Evolutionary conservation across 92 coral and sea anemone genomes (phyloP).

Genomic region (Scolanthus callimorphus): DNA sequence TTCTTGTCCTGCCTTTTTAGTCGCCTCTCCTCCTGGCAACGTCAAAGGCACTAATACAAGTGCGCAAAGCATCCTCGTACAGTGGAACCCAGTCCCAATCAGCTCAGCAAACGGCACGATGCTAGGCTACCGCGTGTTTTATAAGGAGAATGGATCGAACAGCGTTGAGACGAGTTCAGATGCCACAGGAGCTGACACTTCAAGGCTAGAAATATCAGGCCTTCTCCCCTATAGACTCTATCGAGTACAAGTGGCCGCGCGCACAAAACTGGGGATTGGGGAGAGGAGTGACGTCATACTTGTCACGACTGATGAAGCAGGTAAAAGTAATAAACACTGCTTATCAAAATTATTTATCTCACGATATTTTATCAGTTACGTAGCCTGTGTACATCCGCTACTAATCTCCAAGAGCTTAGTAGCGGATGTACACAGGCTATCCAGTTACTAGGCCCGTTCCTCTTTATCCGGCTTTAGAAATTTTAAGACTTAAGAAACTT

Average conservation of each 20-base stretch:
- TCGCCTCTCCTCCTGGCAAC: conserved; percentile 6
- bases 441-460: too few species aligned
- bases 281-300: conserved; percentile 14
- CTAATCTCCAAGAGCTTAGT: too few species aligned
- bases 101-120: neutral
- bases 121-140: conserved; percentile 6
- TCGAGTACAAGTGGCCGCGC: conserved; percentile 29
- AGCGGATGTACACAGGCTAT: too few species aligned
- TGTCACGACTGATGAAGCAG: conserved; percentile 18
- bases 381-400: too few species aligned
- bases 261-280: conserved; percentile 26
- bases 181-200: neutral
- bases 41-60: neutral
- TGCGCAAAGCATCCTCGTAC: conserved; percentile 4
- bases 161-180: neutral
- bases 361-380: too few species aligned
- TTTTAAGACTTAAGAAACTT: too few species aligned
- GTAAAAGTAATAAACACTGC: too few species aligned
- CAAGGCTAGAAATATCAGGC: neutral
- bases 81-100: conserved; percentile 3
- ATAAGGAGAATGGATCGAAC: conserved; percentile 2
- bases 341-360: too few species aligned
- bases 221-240: conserved; percentile 24
- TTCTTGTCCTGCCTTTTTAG: neutral
- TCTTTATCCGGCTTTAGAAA: too few species aligned